Evolutionary conservation across 2,888 invertebrate species (phyloP), one percentile per base, ranked within the genome.

Genomic region (Mesorhabditis spiculigera): DNA sequence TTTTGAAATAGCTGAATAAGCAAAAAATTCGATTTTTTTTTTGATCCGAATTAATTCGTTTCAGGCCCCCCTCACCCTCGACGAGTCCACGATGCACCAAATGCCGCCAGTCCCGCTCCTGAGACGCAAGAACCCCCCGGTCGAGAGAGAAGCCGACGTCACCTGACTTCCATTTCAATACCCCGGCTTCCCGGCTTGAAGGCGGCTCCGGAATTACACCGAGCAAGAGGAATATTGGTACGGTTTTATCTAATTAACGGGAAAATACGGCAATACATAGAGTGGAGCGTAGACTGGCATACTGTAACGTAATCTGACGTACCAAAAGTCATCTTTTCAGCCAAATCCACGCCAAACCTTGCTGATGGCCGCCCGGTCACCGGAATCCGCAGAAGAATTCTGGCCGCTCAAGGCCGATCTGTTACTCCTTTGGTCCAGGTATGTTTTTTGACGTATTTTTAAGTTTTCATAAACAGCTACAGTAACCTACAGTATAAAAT

Each of bases 341-440:
- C 58, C 58, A 50, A 50, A 50, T 50, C 58, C 58, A 50, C 10
- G 8, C 58, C 58, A 50, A 50, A 50, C n/a, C 58, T 50, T n/a
- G 58, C 58, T 1, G 58, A 50, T 3, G 58, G 58, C n/a, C 58
- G 58, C 8, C 58, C 58, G n/a, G n/a, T 50, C 58, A 50, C 58
- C 58, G 58, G 58, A n/a, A 50, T 50, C n/a, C 58, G 58, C 1
- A 10, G 58, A 3, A 50, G 58, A 50, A 50, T 50, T n/a, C 58
- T 50, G 10, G 58, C 58, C 1, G 58, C 58, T 3, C 58, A 50
- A n/a, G 58, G 58, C 10, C 1, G 58, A 50, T 50, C 58, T 50
- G 58, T 50, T n/a, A 50, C 58, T n/a, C 58, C 58, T 13, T n/a
- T 50, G 8, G 58, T 28, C 28, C 28, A 28, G 28, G 28, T 28